Evolutionary conservation across 2,113 vertebrate genomes (phyloP), one percentile per base, ranked within the genome.

Genomic region (Clarias macrocephalus): DNA sequence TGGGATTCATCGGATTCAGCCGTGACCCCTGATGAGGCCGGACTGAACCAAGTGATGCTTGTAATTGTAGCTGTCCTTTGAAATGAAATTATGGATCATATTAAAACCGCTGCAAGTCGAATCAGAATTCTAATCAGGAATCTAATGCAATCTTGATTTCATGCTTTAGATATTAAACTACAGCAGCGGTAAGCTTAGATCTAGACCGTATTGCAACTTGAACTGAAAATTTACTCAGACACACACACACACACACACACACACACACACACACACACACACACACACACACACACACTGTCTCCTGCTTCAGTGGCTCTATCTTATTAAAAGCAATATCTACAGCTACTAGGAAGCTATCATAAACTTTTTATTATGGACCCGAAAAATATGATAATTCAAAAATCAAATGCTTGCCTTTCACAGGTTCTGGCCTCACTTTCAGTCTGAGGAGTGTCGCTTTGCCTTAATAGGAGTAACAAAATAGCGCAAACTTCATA

Each of bases 321-420:
- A 93, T 94, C 94, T 95, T 95, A 95, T 95, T 95, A 95, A 95
- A 95, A 91, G 90, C 92, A 93, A 94, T 93, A 93, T 93, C 94
- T 92, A 92, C 92, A 93, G 94, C 94, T 93, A 93, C 89, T 89
- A 89, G 87, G 80, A 92, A 94, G 92, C 93, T 94, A 95, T 95
- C 94, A 95, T 95, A 94, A 94, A 94, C 94, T 92, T 95, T 95
- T 95, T 95, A 95, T 95, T 95, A 95, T 95, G 94, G 94, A 95
- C 94, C 95, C 88, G 85, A 93, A 95, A 95, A 95, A 95, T 95
- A 95, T 95, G 94, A 95, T 95, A 94, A 95, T 95, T 95, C 94
- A 92, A 91, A 94, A 95, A 95, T 95, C 94, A 94, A 92, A 94
- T 91, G 91, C 94, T 83, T 86, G 91, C 92, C 94, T 94, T 94